A percentile compares a stretch with the other conserved stretches of the same genome.
phyloP scores from a whole-genome alignment of 2,113 vertebrate species.

The Tichodroma muraria region DNA sequence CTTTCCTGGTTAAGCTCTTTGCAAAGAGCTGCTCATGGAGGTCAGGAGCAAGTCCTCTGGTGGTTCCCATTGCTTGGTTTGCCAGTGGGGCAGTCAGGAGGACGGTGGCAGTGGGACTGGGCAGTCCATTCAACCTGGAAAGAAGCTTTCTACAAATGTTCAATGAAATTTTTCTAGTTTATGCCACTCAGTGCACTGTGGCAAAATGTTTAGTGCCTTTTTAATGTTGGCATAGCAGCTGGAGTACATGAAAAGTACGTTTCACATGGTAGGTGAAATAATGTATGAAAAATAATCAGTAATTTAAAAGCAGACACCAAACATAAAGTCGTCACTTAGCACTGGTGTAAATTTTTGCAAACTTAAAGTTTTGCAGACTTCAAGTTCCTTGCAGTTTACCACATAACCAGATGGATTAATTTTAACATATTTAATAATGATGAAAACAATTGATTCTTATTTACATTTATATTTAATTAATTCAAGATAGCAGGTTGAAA shows the following conservation, averaged over 20 bases:
- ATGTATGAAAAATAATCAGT: not conserved
- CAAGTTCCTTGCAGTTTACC: not conserved
- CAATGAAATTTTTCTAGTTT: not conserved
- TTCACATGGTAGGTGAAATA: not conserved
- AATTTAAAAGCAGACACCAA: not conserved
- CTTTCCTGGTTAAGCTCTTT: not conserved
- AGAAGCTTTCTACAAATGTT: not conserved
- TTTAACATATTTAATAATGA: not conserved
- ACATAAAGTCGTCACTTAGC: not conserved
- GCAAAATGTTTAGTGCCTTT: not conserved
- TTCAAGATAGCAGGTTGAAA: not conserved
- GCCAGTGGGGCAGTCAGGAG: not conserved
- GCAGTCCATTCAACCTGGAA: not conserved
- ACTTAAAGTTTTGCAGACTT: not conserved
- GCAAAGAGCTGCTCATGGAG: not conserved
- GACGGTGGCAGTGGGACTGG: not conserved
- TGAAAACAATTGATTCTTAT: not conserved
- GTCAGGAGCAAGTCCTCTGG: not conserved
- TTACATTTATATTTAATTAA: slow-evolving; percentile 8
- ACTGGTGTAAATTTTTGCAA: slow-evolving; percentile 4
- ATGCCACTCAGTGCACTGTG: not conserved
- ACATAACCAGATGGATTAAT: not conserved
- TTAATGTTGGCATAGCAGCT: not conserved
- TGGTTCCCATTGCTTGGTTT: not conserved
- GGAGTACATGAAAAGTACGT: not conserved